Evolutionary conservation across 2,888 invertebrate genomes (phyloP).

Genomic region (Eurytoma adleriae): DNA sequence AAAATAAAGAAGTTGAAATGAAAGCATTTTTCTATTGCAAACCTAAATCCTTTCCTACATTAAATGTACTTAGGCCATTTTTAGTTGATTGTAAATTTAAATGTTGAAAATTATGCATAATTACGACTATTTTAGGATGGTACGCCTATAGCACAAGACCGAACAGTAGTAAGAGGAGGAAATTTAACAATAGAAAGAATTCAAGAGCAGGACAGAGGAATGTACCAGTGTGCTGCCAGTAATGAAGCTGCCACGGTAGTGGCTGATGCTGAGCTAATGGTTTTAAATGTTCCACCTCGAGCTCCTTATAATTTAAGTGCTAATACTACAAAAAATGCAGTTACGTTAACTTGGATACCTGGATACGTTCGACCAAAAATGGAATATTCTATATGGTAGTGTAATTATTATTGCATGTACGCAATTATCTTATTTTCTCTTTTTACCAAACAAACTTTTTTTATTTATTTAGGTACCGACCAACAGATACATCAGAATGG

Average conservation of each 20-base stretch:
- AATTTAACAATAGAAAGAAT: slow-evolving; percentile 91
- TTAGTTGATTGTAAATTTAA: no score
- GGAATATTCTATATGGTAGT: slow-evolving; percentile 89
- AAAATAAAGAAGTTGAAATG: no score
- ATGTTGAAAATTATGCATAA: no score
- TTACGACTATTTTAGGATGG: slow-evolving; percentile 80
- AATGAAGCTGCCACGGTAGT: slow-evolving; percentile 93
- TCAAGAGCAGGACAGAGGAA: slow-evolving; percentile 90
- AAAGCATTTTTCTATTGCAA: no score
- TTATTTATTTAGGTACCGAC: slow-evolving; percentile 80
- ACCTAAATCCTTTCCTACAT: no score
- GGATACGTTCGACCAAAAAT: slow-evolving; percentile 87
- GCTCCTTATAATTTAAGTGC: slow-evolving; percentile 93
- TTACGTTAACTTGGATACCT: slow-evolving; percentile 90
- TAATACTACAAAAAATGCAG: slow-evolving; percentile 83
- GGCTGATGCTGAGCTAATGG: slow-evolving; percentile 87
- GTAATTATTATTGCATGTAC: neutral
- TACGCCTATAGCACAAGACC: slow-evolving; percentile 81
- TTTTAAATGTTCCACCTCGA: slow-evolving; percentile 92
- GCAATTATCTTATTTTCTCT: neutral
- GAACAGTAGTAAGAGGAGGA: slow-evolving; percentile 83
- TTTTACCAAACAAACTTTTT: neutral
- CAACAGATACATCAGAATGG: slow-evolving; percentile 88
- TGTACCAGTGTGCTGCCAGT: slow-evolving; percentile 88
- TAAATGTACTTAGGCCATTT: no score